Evolutionary conservation across 2,888 invertebrate species (phyloP).

Genomic region (Colletes collaris): DNA sequence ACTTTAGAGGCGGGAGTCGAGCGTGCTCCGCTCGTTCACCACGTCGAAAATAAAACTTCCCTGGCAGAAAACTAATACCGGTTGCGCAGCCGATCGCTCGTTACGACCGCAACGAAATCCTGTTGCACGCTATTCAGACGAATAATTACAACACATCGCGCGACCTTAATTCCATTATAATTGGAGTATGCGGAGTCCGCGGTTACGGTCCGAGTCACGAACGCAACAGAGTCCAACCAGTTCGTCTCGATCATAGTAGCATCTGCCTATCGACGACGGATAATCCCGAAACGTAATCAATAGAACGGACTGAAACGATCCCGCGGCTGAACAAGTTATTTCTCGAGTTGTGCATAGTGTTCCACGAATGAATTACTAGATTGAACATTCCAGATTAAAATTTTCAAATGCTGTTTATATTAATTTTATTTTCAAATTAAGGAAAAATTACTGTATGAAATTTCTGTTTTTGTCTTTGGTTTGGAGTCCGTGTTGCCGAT

Average conservation of each 20-base stretch:
- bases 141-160: slow-evolving; percentile 53
- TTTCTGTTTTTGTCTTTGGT: no score
- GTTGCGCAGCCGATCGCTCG: slow-evolving; percentile 49
- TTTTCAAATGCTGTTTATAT: no score
- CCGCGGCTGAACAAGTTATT: no score
- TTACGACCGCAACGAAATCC: slow-evolving; percentile 53
- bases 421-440: no score
- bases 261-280: slow-evolving; percentile 1
- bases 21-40: background rate
- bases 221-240: slow-evolving; percentile 28
- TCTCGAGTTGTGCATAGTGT: no score
- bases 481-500: no score
- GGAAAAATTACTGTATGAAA: no score
- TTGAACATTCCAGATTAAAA: no score
- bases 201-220: slow-evolving; percentile 25
- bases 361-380: no score
- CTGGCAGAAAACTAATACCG: slow-evolving; percentile 48
- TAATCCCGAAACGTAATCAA: background rate
- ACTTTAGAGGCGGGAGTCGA: background rate
- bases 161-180: slow-evolving; percentile 57
- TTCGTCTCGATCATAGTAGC: slow-evolving; percentile 15
- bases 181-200: slow-evolving; percentile 42
- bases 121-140: slow-evolving; percentile 51
- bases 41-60: slow-evolving; percentile 30
- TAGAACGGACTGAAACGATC: no score